Conservation (phyloP, 1,140 invertebrate species). For the Geopemphigus sp. region DNA sequence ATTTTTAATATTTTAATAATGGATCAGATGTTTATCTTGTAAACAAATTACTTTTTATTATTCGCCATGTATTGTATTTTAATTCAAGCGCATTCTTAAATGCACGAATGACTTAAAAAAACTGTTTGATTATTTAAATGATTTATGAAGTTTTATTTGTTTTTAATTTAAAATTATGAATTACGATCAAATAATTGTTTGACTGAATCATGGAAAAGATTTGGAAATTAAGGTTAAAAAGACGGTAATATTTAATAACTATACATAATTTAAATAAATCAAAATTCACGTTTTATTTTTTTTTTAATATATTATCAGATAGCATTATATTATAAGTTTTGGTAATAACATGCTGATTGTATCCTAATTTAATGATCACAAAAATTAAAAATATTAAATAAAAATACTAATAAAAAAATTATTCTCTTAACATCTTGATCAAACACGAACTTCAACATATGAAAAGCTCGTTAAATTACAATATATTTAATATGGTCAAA, state of each 20-base stretch:
- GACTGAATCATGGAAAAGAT: too few species aligned
- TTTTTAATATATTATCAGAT: conserved; percentile 38
- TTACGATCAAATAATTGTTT: too few species aligned
- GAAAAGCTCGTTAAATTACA: conserved; percentile 37
- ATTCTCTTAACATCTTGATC: conserved; percentile 27
- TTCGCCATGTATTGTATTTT: too few species aligned
- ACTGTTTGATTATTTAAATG: too few species aligned
- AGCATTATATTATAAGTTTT: conserved; percentile 41
- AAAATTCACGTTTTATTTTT: not conserved
- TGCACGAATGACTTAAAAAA: too few species aligned
- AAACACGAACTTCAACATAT: conserved; percentile 21
- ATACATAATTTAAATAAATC: conserved; percentile 24
- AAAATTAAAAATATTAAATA: conserved; percentile 37
- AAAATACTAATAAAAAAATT: conserved; percentile 39
- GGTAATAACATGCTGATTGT: conserved; percentile 45
- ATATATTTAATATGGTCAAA: conserved; percentile 30
- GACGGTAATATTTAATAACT: conserved; percentile 6
- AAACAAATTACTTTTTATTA: too few species aligned
- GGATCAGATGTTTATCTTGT: too few species aligned
- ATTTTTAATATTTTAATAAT: too few species aligned
- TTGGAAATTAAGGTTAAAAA: conserved; percentile 4
- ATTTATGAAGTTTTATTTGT: too few species aligned
- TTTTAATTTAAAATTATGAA: too few species aligned
- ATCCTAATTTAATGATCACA: conserved; percentile 44
- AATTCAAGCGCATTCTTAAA: too few species aligned